A percentile compares a stretch with the other conserved stretches of the same genome.
These are phyloP conservation scores for Marmota flaviventris DNA, from an alignment of 2,113 vertebrate genomes.

Conservation along the genomic window DNA sequence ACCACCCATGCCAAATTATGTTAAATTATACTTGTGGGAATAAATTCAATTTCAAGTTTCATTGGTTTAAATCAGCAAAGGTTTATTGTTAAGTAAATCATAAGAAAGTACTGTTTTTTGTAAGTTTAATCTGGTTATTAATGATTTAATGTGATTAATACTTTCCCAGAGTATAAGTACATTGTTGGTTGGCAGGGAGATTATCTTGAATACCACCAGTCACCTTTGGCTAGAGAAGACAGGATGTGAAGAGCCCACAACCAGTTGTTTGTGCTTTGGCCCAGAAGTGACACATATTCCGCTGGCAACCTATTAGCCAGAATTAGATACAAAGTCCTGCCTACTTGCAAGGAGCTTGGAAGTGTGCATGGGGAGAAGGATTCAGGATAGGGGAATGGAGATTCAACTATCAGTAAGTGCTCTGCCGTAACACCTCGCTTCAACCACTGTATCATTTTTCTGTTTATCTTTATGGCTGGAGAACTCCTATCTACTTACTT, in stretches of 20 bases:
- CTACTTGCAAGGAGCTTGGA: neutral
- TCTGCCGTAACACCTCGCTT: neutral
- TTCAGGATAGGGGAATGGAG: neutral
- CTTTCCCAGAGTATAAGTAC: neutral
- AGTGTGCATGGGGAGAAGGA: neutral
- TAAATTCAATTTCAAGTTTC: constrained; percentile 7
- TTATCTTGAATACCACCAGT: neutral
- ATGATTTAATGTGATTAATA: constrained; percentile 20
- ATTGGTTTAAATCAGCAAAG: constrained; percentile 8
- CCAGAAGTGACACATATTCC: neutral
- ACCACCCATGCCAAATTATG: neutral
- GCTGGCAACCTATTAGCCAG: neutral
- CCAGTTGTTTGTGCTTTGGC: neutral
- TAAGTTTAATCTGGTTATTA: neutral
- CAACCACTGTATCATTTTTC: neutral
- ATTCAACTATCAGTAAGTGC: neutral
- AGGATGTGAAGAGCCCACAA: neutral
- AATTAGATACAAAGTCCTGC: neutral
- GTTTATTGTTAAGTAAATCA: neutral
- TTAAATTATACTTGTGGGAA: neutral
- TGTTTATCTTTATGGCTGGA: neutral
- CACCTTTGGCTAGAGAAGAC: neutral
- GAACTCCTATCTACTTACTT: neutral
- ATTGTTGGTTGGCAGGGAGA: neutral
- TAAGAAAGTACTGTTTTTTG: neutral